phyloP scores from a whole-genome alignment of 2,113 vertebrate species.

The Pandion haliaetus region DNA sequence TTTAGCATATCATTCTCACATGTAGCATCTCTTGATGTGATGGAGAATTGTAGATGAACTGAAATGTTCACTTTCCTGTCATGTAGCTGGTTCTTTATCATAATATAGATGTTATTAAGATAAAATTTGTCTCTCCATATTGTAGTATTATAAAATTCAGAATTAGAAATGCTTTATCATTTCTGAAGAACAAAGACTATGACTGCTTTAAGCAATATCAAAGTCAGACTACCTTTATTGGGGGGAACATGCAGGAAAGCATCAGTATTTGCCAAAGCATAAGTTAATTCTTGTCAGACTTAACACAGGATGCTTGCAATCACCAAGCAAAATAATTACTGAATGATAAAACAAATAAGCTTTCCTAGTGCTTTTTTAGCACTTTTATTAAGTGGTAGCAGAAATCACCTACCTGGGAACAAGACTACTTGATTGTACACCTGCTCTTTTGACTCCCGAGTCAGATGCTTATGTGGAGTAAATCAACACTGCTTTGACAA shows the following conservation, averaged over 20 bases:
- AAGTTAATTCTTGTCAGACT: conserved; percentile 67
- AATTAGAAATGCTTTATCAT: conserved; percentile 71
- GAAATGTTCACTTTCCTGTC: conserved; percentile 60
- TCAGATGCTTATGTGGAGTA: neutral
- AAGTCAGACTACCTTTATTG: conserved; percentile 69
- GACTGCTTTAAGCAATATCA: conserved; percentile 49
- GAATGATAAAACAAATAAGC: neutral
- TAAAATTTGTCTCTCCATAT: conserved; percentile 72
- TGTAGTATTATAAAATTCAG: conserved; percentile 67
- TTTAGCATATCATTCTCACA: conserved; percentile 4
- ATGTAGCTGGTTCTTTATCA: conserved; percentile 66
- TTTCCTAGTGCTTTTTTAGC: neutral
- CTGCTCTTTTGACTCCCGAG: neutral
- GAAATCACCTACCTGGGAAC: neutral
- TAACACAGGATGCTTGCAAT: conserved; percentile 26
- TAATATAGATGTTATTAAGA: conserved; percentile 76
- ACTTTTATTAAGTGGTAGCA: neutral
- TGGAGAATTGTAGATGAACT: conserved; percentile 57
- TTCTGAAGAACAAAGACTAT: conserved; percentile 67
- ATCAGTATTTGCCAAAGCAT: conserved; percentile 60
- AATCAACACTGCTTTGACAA: neutral
- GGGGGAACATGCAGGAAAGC: conserved; percentile 45
- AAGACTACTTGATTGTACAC: neutral
- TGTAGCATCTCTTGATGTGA: conserved; percentile 47
- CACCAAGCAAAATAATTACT: conserved; percentile 7